Percentiles rank a stretch among this genome's conserved stretches.
Conservation (phyloP, 2,113 vertebrate species). For the Hyla sarda region DNA sequence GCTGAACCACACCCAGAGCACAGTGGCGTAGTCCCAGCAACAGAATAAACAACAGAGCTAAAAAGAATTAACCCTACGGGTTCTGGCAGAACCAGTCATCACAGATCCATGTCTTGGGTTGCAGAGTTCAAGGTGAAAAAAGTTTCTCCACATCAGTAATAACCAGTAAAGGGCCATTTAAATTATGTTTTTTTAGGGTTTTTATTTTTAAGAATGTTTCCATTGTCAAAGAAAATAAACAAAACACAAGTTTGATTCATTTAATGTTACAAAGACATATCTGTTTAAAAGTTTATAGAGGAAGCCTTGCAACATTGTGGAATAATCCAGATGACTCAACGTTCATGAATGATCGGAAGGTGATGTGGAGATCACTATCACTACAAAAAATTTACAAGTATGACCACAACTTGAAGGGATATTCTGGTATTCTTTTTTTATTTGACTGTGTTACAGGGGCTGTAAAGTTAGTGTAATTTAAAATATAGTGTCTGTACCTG, state of each 20-base stretch:
- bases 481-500: too few relatives aligned
- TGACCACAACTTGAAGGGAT: too few relatives aligned
- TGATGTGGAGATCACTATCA: conserved; percentile 1
- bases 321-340: not conserved
- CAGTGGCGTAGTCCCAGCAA: too few relatives aligned
- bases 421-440: too few relatives aligned
- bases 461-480: too few relatives aligned
- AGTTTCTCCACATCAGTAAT: not conserved
- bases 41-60: too few relatives aligned
- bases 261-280: conserved; percentile 8
- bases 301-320: not conserved
- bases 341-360: conserved; percentile 15
- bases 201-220: not conserved
- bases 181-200: not conserved
- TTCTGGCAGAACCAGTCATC: too few relatives aligned
- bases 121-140: not conserved
- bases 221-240: not conserved
- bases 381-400: not conserved
- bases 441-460: too few relatives aligned
- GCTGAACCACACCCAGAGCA: too few relatives aligned
- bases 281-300: not conserved
- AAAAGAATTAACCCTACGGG: too few relatives aligned
- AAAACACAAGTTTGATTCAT: not conserved
- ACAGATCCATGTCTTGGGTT: too few relatives aligned
- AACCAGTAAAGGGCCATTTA: not conserved